phyloP scores from a whole-genome alignment of 1,140 invertebrate genomes.

The Drosophila pallidifrons region DNA sequence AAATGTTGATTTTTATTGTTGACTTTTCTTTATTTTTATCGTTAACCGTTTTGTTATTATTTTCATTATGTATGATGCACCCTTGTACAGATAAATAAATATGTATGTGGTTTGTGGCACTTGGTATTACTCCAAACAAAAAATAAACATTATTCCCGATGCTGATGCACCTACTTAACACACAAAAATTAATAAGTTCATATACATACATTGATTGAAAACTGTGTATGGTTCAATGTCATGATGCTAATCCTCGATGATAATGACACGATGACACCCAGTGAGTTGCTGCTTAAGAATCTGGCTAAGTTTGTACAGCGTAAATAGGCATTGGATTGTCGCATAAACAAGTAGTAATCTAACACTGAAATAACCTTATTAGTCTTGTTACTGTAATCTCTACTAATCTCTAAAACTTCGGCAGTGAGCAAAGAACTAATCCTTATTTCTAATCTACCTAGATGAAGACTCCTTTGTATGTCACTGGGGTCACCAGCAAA shows the following conservation, averaged over 20 bases:
- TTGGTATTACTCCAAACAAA: slow-evolving; percentile 59
- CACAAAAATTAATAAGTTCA: slow-evolving; percentile 10
- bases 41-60: slow-evolving; percentile 68
- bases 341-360: not conserved
- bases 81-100: slow-evolving; percentile 68
- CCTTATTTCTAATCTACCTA: slow-evolving; percentile 37
- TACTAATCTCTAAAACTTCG: not conserved
- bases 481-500: slow-evolving; percentile 92
- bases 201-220: slow-evolving; percentile 20
- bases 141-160: slow-evolving; percentile 30
- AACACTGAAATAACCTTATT: slow-evolving; percentile 2
- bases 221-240: not conserved
- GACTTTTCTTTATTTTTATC: slow-evolving; percentile 49
- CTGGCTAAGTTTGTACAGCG: slow-evolving; percentile 88
- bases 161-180: slow-evolving; percentile 36
- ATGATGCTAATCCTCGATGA: slow-evolving; percentile 80
- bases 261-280: slow-evolving; percentile 88
- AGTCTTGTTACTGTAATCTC: not conserved
- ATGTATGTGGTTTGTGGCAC: slow-evolving; percentile 70
- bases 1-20: slow-evolving; percentile 15
- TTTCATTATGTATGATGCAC: slow-evolving; percentile 79
- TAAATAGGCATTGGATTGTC: slow-evolving; percentile 4
- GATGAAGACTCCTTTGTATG: slow-evolving; percentile 89
- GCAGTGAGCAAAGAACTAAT: not conserved
- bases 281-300: slow-evolving; percentile 91